Percentiles rank a stretch among this genome's conserved stretches.
Evolutionary conservation across 2,888 invertebrate genomes (phyloP).

Genomic region (Melinaea marsaeus): DNA sequence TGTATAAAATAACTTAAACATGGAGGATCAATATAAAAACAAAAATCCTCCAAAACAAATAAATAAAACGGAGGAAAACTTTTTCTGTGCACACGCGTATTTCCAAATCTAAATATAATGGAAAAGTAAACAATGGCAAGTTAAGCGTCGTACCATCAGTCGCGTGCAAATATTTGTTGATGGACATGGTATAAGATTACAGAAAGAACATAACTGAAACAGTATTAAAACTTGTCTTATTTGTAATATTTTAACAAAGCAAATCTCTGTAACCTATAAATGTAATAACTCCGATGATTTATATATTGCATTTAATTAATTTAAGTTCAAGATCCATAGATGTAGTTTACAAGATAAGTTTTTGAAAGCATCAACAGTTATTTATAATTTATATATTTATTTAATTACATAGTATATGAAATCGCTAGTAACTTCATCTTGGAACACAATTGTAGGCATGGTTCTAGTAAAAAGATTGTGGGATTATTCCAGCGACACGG

Average conservation of each 20-base stretch:
- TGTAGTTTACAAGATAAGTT: too few species aligned
- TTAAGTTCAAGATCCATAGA: too few species aligned
- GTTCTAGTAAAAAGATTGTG: conserved; percentile 51
- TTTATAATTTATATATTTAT: background rate
- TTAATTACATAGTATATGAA: background rate
- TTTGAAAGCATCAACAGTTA: too few species aligned
- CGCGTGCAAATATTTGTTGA: conserved; percentile 36
- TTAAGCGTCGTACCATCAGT: conserved; percentile 35
- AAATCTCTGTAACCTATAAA: too few species aligned
- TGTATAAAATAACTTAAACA: background rate
- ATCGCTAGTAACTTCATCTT: conserved; percentile 10
- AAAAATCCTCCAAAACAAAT: conserved; percentile 5
- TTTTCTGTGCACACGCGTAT: conserved; percentile 41
- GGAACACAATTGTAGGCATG: conserved; percentile 23
- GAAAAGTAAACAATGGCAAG: conserved; percentile 48
- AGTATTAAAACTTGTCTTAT: background rate
- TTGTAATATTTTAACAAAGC: too few species aligned
- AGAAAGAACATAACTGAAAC: background rate
- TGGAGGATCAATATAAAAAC: conserved; percentile 11
- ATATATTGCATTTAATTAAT: too few species aligned
- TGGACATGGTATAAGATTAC: background rate
- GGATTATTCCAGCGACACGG: conserved; percentile 42
- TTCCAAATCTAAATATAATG: conserved; percentile 55
- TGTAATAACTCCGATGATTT: too few species aligned
- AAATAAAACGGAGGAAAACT: conserved; percentile 20